Evolutionary conservation across 1,140 invertebrate genomes (phyloP).

Genomic region (Drosophila seguyi): DNA sequence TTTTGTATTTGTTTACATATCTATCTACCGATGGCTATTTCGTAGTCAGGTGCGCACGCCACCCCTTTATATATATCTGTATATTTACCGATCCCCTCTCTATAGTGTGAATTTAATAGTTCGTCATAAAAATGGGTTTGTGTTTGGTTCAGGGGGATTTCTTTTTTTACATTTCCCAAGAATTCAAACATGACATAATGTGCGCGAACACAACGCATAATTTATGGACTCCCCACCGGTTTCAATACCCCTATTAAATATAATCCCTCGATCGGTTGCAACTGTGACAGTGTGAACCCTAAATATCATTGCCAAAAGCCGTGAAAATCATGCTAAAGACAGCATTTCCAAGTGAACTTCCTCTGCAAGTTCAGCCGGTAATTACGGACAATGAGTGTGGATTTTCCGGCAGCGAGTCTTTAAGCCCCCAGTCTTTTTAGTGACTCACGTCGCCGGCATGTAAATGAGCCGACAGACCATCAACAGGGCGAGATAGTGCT

Average conservation of each 20-base stretch:
- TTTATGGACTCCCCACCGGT: conserved; percentile 41
- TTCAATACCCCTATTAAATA: neutral
- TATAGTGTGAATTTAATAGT: conserved; percentile 70
- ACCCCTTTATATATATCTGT: conserved; percentile 9
- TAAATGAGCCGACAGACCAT: conserved; percentile 61
- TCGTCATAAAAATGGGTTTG: conserved; percentile 66
- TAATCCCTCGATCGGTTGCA: conserved; percentile 28
- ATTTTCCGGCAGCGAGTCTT: conserved; percentile 47
- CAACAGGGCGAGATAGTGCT: conserved; percentile 14
- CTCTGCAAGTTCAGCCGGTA: conserved; percentile 16
- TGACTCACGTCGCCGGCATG: conserved; percentile 75
- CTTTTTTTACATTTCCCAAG: conserved; percentile 55
- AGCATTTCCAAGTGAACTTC: conserved; percentile 31
- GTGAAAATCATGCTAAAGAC: conserved; percentile 37
- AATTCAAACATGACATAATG: conserved; percentile 74
- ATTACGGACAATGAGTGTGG: conserved; percentile 56
- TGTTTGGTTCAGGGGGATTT: conserved; percentile 38
- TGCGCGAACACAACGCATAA: conserved; percentile 50
- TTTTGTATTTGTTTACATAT: conserved; percentile 69
- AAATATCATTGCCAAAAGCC: conserved; percentile 2
- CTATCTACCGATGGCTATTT: conserved; percentile 60
- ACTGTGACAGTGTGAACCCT: neutral
- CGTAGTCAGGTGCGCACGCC: conserved; percentile 75
- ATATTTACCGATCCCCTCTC: neutral
- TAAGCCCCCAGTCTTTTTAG: conserved; percentile 32